Evolutionary conservation across 2,888 invertebrate species (phyloP), one percentile per base, ranked within the genome.

Genomic region (Callyntrura guangdongensis): DNA sequence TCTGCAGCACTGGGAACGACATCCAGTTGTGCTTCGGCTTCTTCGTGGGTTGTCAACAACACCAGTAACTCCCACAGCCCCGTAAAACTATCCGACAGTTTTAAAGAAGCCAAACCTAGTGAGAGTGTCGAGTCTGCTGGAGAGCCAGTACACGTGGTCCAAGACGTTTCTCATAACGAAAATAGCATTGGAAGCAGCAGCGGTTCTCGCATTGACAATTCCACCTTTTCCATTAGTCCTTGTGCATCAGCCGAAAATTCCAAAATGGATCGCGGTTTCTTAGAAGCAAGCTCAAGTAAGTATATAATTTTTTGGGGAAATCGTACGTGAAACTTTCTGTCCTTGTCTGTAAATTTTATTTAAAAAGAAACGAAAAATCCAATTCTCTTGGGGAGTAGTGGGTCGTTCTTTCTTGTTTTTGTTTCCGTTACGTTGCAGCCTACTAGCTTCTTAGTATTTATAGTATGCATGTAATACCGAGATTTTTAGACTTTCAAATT

Each of bases 21-120:
- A 56, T 86, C 89, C 36, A 91, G 91, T 89, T 91, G 91, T 86
- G 91, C 83, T 72, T 64, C 89, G 79, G 89, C 91, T 72, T 74
- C 91, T 77, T 86, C 91, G 89, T 86, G 89, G 86, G 89, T 91
- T 86, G 89, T 86, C 89, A 89, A 83, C 89, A 82, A 67, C 91
- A 69, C 86, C 89, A 84, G 77, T 72, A 86, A 84, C 87, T 82
- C 61, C 82, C 85, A 86, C 81, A 89, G 77, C 74, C 72, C 53
- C 27, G 67, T 14, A 85, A 72, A 67, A 67, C 47, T 67, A n/a
- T 53, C 64, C 47, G 83, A 61, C 82, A 82, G 83, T 83, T 45
- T 47, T 20, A 20, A 20, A 67, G 47, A 67, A 69, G 83, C 22
- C 49, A 47, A 67, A 20, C 20, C 12, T 20, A 83, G 83, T 67